Evolutionary conservation across 2,888 invertebrate genomes (phyloP), one percentile per base, ranked within the genome.

Genomic region (Oxystoma pomonae): DNA sequence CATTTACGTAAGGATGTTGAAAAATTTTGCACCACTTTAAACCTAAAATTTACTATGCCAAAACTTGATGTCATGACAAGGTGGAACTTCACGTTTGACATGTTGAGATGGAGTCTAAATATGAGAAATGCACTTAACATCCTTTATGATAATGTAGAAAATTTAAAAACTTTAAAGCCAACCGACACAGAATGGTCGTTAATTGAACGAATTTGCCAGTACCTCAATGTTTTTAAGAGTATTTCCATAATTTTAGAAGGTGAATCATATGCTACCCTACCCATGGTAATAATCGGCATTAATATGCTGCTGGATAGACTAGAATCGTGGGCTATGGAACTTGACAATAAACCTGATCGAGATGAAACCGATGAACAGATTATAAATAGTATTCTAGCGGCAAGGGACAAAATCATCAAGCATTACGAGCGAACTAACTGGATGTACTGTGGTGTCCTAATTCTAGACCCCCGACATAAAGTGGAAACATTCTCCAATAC

Each of bases 261-360:
- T 22, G 68, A 68, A 59, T 51, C 20, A 55, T 69, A 69, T 62
- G 59, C 57, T 58, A 69, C 68, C 55, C 22, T 68, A 52, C 60
- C 67, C 18, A 67, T 66, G 65, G 68, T 68, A 17, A 55, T 65
- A 62, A 63, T 67, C 57, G 64, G 64, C 56, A 62, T 65, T 19
- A 65, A 67, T 60, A 60, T 65, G 55, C 55, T 65, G 16, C 16
- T 63, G 56, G 65, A 66, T 57, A 66, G 57, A 58, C 60, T 66
- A 55, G 60, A 64, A 64, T 20, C 53, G 35, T 66, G 63, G 66
- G 61, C 58, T 56, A 12, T 56, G 19, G 61, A 64, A 55, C 58
- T 59, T 20, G 59, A 66, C 55, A 63, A 52, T 49, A 65, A 64
- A 57, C 16, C 57, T 51, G 49, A 58, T 21, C 57, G 61, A 61